These are phyloP conservation scores for Oppia nitens DNA, from an alignment of 1,140 invertebrate species.

Conservation along the genomic window DNA sequence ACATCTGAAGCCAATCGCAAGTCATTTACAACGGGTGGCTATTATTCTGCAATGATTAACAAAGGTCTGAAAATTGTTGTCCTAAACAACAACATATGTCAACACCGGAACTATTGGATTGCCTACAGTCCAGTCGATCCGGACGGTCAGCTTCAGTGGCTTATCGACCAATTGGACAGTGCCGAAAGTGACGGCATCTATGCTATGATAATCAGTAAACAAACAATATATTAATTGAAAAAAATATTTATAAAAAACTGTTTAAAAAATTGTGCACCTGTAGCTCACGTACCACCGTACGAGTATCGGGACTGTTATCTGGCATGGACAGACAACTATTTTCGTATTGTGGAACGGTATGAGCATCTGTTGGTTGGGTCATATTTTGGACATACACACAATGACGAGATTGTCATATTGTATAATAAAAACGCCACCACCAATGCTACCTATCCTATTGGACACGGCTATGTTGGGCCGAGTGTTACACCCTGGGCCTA, in stretches of 20 bases:
- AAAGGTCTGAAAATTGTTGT: constrained; percentile 12
- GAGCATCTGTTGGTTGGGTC: not conserved
- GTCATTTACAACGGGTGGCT: constrained; percentile 12
- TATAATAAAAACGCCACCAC: constrained; percentile 1
- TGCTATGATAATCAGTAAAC: constrained; percentile 12
- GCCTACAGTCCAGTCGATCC: constrained; percentile 12
- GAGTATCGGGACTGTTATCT: not conserved
- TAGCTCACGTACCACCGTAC: constrained; percentile 11
- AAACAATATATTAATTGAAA: not conserved
- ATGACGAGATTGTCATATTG: constrained; percentile 9
- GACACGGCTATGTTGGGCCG: constrained; percentile 9
- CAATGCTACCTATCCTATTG: not conserved
- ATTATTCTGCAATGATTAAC: constrained; percentile 8
- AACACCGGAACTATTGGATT: constrained; percentile 10
- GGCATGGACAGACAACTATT: constrained; percentile 15
- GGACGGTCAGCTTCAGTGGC: constrained; percentile 14
- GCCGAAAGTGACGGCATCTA: constrained; percentile 3
- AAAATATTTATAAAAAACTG: not conserved
- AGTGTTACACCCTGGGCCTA: constrained; percentile 10
- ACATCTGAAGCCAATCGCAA: not conserved
- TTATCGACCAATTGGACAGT: constrained; percentile 10
- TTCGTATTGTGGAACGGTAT: constrained; percentile 14
- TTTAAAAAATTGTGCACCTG: not conserved
- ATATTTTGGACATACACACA: constrained; percentile 14
- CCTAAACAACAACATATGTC: constrained; percentile 5